Evolutionary conservation across 2,113 vertebrate genomes (phyloP), one percentile per base, ranked within the genome.

Genomic region (Lepus americanus): DNA sequence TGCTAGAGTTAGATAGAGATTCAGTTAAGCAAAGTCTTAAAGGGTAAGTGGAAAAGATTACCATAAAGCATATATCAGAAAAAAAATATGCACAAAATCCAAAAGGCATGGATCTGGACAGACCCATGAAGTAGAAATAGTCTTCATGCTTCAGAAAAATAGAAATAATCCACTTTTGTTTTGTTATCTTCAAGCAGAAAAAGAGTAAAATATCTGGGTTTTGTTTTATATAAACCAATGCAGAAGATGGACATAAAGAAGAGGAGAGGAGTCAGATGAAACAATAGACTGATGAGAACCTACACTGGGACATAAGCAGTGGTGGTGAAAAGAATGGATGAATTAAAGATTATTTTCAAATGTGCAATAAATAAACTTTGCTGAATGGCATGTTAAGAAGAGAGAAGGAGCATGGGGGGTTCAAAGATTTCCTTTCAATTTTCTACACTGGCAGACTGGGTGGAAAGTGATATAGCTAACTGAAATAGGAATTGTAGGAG

Each of bases 101-200:
- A 44, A n/a, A 31, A 76, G 27, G 22, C 29, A 44, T 14, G 31
- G 49, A 33, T 84, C 12, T 61, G 6, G 53, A 44, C 6, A 59
- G 19, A 84, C 29, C 16, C 49, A 20, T 66, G 63, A 87, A 27
- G 77, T 17, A 20, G 61, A 83, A 6, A 25, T 44, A 49, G n/a
- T 89, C 36, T 94, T 95, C 74, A 72, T 14, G 23, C 25, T 67
- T 78, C 59, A 90, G 29, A 83, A 20, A 67, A 53, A 29, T 74
- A 23, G 3, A 23, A 74, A 39, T 87, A 13, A 86, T 19, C 44
- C 17, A 9, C 55, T 66, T 77, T 81, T n/a, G 27, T 5, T 74
- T 61, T 86, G 33, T 84, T 72, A 9, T 39, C 81, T 90, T 77
- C 19, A 73, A 74, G 12, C 10, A 67, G 20, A 66, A 92, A 51